Base-by-base conservation (phyloP, 2,797 vertebrate genomes). In the Lithobates pipiens region DNA sequence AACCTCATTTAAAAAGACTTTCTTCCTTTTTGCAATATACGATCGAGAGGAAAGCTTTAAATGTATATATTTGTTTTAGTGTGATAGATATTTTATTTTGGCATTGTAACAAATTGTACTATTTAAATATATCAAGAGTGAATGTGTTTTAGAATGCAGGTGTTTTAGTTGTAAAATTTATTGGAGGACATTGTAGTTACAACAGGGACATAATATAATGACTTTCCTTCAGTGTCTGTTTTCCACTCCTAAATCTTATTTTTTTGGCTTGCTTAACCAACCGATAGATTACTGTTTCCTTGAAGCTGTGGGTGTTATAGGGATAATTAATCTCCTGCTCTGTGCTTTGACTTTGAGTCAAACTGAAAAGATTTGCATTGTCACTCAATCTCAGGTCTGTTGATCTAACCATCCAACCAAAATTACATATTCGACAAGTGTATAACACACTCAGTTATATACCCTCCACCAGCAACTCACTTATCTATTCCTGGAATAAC, bases 251-350 rank as follows among this genome's bases (percentile, higher is more conserved):
- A 78, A 79, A 82, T 73, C 70, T 29, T 83, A 74, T 83, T 80
- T 80, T 84, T 83, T 83, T 87, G 61, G 81, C 76, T 87, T 87
- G 86, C 80, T 87, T 87, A 87, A 87, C 86, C 86, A 87, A 80
- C 86, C 81, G 81, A 76, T 83, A 87, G 86, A 87, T 87, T 87
- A 83, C 86, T 76, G 76, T 80, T 87, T 87, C 76, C 86, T 87
- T 87, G 81, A 87, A 87, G 86, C 81, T 69, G 63, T 84, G 86
- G 71, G 81, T 87, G 76, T 87, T 81, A 87, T 87, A 87, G 81
- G 86, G 86, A 80, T 87, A 87, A 87, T 87, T 87, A 87, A 87
- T 87, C 86, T 87, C 71, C 73, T 79, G 86, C 81, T 83, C 76
- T 84, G 63, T 71, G 81, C 25, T 81, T 87, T 83, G 76, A 83